Conservation (phyloP, 92 coral and sea anemone genomes). For the Epizoanthus illoricatus region DNA sequence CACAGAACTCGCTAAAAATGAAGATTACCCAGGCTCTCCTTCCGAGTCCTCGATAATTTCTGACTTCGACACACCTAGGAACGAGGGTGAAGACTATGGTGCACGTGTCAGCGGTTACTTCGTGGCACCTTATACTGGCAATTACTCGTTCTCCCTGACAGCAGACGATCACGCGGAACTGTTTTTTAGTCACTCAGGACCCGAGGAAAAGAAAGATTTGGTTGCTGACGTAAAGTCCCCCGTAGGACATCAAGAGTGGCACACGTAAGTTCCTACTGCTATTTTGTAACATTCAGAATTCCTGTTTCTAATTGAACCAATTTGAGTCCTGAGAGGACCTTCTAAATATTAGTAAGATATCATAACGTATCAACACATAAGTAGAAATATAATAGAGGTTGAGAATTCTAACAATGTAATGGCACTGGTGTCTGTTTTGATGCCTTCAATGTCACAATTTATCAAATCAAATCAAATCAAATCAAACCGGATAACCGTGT, state of each 20-base stretch:
- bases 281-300: neutral
- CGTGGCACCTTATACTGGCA: conserved; percentile 83
- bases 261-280: conserved; percentile 34
- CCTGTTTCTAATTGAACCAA: neutral
- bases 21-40: conserved; percentile 70
- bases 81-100: conserved; percentile 80
- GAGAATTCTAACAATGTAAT: too few relatives aligned
- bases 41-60: conserved; percentile 57
- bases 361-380: neutral
- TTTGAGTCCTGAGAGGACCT: neutral
- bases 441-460: too few relatives aligned
- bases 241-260: conserved; percentile 40
- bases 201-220: conserved; percentile 60
- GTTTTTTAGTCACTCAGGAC: conserved; percentile 72
- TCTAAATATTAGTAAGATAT: neutral
- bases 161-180: conserved; percentile 88
- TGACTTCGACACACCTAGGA: conserved; percentile 71
- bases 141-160: conserved; percentile 71
- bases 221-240: conserved; percentile 68
- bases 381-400: too few relatives aligned
- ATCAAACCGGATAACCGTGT: too few relatives aligned
- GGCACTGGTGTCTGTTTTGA: too few relatives aligned
- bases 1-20: conserved; percentile 61
- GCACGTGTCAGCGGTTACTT: conserved; percentile 77
- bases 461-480: too few relatives aligned